Evolutionary conservation across 2,113 vertebrate species (phyloP).

Genomic region (Rhabdornis inornatus): DNA sequence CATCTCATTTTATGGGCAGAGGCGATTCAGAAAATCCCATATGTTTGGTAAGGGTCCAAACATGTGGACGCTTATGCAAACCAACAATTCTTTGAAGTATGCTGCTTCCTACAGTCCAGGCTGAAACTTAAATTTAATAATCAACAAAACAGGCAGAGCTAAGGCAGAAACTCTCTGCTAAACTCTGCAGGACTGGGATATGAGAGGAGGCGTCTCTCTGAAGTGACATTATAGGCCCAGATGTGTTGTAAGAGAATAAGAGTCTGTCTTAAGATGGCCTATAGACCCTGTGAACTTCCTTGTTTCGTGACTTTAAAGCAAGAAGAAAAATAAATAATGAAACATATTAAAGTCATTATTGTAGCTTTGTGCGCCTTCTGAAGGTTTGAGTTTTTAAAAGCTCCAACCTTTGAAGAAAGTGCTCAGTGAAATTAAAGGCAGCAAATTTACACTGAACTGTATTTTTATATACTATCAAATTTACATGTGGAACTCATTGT

Average conservation of each 20-base stretch:
- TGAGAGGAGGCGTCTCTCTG: constrained; percentile 48
- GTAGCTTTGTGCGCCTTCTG: neutral
- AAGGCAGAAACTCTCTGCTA: constrained; percentile 25
- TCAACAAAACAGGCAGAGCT: constrained; percentile 42
- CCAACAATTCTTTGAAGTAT: constrained; percentile 53
- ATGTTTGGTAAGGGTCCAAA: constrained; percentile 57
- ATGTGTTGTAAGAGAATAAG: constrained; percentile 48
- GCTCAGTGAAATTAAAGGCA: constrained; percentile 28
- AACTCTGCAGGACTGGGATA: constrained; percentile 7
- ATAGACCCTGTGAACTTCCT: constrained; percentile 48
- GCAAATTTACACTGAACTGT: constrained; percentile 18
- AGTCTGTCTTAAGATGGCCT: constrained; percentile 31
- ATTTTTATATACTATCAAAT: constrained; percentile 45
- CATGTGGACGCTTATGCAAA: constrained; percentile 53
- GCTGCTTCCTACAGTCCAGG: constrained; percentile 23
- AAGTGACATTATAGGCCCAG: constrained; percentile 56
- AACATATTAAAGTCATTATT: constrained; percentile 53
- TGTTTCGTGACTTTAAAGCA: constrained; percentile 44
- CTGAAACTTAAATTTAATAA: constrained; percentile 56
- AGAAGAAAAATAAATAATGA: constrained; percentile 55
- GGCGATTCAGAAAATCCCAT: constrained; percentile 36
- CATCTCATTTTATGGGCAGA: constrained; percentile 26
- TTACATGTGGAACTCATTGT: constrained; percentile 58
- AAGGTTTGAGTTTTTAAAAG: neutral
- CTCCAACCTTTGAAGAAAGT: constrained; percentile 7